Evolutionary conservation across 1,140 invertebrate genomes (phyloP), one percentile per base, ranked within the genome.

Genomic region (Drosophila kohkoa): DNA sequence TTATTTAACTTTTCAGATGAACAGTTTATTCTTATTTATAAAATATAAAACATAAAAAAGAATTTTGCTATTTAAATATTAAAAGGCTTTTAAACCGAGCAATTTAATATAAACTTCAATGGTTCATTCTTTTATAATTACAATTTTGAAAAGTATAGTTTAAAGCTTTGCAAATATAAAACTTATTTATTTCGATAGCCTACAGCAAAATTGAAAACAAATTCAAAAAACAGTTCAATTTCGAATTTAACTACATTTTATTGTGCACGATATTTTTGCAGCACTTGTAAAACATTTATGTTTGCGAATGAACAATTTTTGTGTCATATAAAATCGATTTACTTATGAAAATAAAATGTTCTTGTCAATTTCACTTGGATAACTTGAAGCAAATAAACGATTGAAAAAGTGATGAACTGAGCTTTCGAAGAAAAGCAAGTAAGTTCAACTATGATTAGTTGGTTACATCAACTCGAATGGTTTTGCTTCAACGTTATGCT

Each of bases 391-490:
- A 52, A 52, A 52, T 52, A 43, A 13, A 4, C n/a, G 0, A 13
- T n/a, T 1, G n/a, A 15, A 32, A 51, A 51, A 7, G 5, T 7
- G 5, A 52, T 3, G 28, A 52, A 32, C 28, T 52, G n/a, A 1
- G 6, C 7, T 32, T 13, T 25, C 20, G 20, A 25, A 25, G 20
- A 25, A 32, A 52, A 13, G 28, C 5, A 2, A 52, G 13, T n/a
- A 32, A 30, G 51, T n/a, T n/a, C 28, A 25, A 25, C 20, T 13
- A 52, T 52, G 51, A 32, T 52, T 13, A 52, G 51, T 52, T 52
- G 28, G 48, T 3, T 52, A 52, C 51, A 32, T 13, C 6, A 13
- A 5, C 51, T 32, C 5, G 28, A 49, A 2, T 16, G 16, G 0
- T 20, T 48, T 5, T 48, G 11, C 49, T 28, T 11, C 1, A 3